Conservation (phyloP, 2,113 vertebrate species). For the Telmatochromis sp. region DNA sequence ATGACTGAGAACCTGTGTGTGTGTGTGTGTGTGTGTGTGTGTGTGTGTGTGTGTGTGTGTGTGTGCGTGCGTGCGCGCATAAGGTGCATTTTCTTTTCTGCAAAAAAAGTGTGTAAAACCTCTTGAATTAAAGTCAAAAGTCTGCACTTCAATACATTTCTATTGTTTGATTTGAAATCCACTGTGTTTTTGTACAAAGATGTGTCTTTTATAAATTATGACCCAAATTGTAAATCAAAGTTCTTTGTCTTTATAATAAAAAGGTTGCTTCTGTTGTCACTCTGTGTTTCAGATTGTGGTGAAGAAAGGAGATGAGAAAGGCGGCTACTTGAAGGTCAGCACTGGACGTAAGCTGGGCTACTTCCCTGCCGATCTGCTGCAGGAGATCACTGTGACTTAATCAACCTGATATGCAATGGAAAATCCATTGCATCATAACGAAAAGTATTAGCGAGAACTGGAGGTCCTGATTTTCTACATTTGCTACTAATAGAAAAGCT, state of each 20-base stretch:
- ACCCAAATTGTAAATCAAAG: neutral
- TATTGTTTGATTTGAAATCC: neutral
- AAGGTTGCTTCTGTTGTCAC: neutral
- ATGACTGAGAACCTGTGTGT: neutral
- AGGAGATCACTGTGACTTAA: slow-evolving; percentile 77
- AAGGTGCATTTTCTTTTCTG: neutral
- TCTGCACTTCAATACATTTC: neutral
- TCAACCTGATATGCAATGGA: neutral
- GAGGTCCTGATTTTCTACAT: neutral
- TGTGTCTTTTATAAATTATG: neutral
- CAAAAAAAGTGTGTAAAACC: neutral
- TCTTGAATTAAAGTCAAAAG: neutral
- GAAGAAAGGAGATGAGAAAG: slow-evolving; percentile 93
- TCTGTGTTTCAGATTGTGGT: slow-evolving; percentile 82
- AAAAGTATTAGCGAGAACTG: neutral
- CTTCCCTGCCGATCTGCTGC: slow-evolving; percentile 86
- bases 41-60: neutral
- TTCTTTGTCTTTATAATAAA: neutral
- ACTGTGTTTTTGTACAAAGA: neutral
- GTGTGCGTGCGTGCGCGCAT: fast-evolving
- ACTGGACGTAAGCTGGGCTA: slow-evolving; percentile 94
- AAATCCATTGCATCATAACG: neutral
- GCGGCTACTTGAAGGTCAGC: slow-evolving; percentile 92
- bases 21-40: fast-evolving
- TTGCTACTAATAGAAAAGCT: neutral